Base-by-base conservation (phyloP, 1,140 invertebrate genomes). In the Pachyrhynchus sulphureomaculatus region DNA sequence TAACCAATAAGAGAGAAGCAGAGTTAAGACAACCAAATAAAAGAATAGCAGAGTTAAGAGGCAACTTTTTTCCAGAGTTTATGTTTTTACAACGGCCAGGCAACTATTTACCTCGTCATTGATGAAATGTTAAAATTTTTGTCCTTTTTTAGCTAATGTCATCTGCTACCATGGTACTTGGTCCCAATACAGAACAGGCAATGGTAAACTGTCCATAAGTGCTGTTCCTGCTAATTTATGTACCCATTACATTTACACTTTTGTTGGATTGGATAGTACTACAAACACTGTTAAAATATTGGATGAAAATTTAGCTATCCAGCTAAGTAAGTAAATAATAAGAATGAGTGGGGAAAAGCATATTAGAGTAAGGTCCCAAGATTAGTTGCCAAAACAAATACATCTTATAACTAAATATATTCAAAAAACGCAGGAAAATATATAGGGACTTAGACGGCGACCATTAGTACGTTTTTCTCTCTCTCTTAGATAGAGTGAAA, bases 111-210 rank as follows among this genome's bases (percentile, higher is more conserved):
- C 15, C 17, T n/a, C 17, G 37, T 13, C 8, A 41, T 18, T 1
- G 8, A n/a, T n/a, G 37, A 41, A 1, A n/a, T 20, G 18, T 45
- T 8, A 45, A 9, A 45, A 1, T 13, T 21, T 20, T 49, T 29
- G 29, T 29, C 1, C 37, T 52, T 10, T 47, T 65, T 36, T 32
- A 71, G 69, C 68, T 36, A 65, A 61, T 56, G 63, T 88, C 8
- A 73, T 88, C 0, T 91, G 89, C 66, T 91, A 91, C 72, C 85
- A 84, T 63, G 88, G 86, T 6, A 87, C 83, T 17, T 91, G 89
- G 89, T 82, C 88, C 0, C 82, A 82, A 1, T 90, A 90, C 69
- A 79, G 89, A 36, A 77, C 75, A 1, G 83, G 80, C 9, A 73
- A 79, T 42, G 88, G 88, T 10, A 83, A 84, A 75, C 88, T 86